These are phyloP conservation scores for Saguinus imperator DNA, from an alignment of 2,113 vertebrate genomes.

Conservation along the genomic window DNA sequence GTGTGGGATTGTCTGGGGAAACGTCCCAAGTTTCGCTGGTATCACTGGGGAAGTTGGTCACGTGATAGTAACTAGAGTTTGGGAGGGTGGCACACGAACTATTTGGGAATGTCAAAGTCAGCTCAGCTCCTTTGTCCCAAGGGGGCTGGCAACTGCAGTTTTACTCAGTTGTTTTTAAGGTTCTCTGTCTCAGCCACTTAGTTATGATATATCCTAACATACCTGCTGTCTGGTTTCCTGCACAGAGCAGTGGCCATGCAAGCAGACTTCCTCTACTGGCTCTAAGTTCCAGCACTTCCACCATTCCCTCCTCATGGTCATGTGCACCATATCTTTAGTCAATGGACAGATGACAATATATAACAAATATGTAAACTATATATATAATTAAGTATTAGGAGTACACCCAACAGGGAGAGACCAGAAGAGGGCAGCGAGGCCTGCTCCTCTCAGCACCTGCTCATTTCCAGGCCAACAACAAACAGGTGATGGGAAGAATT, in stretches of 20 bases:
- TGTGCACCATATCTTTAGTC: background rate
- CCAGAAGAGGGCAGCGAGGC: background rate
- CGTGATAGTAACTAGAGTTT: fast-evolving
- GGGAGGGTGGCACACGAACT: background rate
- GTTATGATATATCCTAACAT: no score
- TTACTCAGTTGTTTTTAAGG: background rate
- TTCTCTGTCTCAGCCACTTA: background rate
- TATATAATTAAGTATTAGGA: fast-evolving
- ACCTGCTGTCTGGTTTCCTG: background rate
- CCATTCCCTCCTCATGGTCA: background rate
- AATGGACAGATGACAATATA: background rate
- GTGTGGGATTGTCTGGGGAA: background rate
- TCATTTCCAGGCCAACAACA: background rate
- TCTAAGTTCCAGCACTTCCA: background rate
- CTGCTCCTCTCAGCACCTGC: background rate
- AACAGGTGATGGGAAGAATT: background rate
- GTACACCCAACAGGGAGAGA: background rate
- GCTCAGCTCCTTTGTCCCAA: background rate
- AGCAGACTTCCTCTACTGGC: background rate
- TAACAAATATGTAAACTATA: background rate
- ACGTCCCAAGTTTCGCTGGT: no score
- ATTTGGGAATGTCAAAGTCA: background rate
- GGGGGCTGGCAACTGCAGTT: background rate
- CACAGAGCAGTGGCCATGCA: background rate
- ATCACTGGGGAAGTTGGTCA: background rate